Percentiles rank a stretch among this genome's conserved stretches.
phyloP scores from a whole-genome alignment of 2,797 vertebrate species.

The Luscinia luscinia region DNA sequence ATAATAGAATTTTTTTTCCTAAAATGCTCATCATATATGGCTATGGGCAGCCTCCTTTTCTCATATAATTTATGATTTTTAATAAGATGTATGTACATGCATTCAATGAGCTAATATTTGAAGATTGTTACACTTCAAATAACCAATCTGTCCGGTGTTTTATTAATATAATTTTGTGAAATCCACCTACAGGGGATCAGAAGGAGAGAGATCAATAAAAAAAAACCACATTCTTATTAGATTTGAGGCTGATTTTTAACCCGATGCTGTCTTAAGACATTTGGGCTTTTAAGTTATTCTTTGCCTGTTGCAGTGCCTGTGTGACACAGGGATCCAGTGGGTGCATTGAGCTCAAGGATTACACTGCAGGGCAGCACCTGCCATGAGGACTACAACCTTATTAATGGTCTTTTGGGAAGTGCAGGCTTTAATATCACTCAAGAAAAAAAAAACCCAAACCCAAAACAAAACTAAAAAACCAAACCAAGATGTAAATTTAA shows the following conservation, averaged over 20 bases:
- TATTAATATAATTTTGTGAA: not conserved
- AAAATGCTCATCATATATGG: not conserved
- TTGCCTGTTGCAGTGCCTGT: accelerated
- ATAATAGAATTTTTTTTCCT: not conserved
- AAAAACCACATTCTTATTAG: not conserved
- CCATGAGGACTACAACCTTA: not conserved
- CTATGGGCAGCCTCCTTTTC: not conserved
- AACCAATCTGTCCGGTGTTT: not conserved
- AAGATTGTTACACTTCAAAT: no score
- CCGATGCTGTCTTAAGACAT: not conserved
- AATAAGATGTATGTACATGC: not conserved
- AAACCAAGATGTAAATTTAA: not conserved
- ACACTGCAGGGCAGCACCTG: not conserved
- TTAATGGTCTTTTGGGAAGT: not conserved
- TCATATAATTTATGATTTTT: not conserved
- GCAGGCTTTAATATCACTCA: not conserved
- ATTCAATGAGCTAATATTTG: not conserved
- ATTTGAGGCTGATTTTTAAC: not conserved
- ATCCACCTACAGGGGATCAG: not conserved
- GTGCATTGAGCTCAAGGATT: accelerated
- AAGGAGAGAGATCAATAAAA: not conserved
- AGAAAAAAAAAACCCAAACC: no score
- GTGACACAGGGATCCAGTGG: accelerated
- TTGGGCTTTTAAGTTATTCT: not conserved
- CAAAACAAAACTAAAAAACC: not conserved